Evolutionary conservation across 1,140 invertebrate genomes (phyloP), one percentile per base, ranked within the genome.

Genomic region (Anoplophora glabripennis): DNA sequence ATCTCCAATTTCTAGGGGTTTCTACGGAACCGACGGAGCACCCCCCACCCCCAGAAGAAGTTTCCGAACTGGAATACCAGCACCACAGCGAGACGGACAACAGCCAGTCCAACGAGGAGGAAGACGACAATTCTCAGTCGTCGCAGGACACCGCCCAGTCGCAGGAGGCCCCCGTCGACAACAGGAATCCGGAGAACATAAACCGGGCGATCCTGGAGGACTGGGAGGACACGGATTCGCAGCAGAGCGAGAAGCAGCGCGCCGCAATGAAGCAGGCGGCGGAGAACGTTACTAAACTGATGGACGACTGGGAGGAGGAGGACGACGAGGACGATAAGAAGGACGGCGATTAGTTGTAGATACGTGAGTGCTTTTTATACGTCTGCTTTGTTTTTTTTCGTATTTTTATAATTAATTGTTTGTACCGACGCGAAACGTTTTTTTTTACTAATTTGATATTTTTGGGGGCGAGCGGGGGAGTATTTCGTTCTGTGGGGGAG

Each of bases 11-110:
- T 40, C 14, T n/a, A 40, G 4, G 9, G 4, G 38, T 40, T 18
- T 41, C 11, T 35, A 18, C 77, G 15, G 79, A 80, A 59, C 76
- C 81, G 4, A 81, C 82, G 17, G 86, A 86, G 0, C 83, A 84
- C 44, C 15, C 10, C n/a, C 12, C 34, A 14, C 40, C 42, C 44
- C 18, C 38, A 42, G n/a, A 10, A 15, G 12, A 21, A 59, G 2
- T 21, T n/a, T 10, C 9, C 18, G 11, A 38, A 17, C 7, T 53
- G 48, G n/a, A 48, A 46, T 38, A 54, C 40, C 12, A 54, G n/a
- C 36, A 37, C 0, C 37, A 55, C n/a, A 41, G 38, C 21, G 9
- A 44, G 5, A 51, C 35, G 8, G 54, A 57, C 14, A 63, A 58
- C 14, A 17, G 18, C 36, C 54, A 56, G 34, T 48, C 33, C 15